Base-by-base conservation (phyloP, 2,888 invertebrate genomes). In the Lasius fuliginosus region DNA sequence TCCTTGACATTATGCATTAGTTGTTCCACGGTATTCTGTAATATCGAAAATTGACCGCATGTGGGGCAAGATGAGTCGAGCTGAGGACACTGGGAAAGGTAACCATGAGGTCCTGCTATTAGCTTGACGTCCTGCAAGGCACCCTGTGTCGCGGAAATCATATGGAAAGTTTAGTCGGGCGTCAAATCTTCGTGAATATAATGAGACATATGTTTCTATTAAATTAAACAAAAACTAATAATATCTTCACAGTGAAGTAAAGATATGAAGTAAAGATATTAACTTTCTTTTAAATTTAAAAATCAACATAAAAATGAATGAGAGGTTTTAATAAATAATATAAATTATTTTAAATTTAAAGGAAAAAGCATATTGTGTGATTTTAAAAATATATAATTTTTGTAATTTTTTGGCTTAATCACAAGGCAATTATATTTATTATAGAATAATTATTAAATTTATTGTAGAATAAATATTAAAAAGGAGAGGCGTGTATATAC, bases 61-160 rank as follows among this genome's bases (percentile, higher is more conserved):
- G 98, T 98, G 88, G 98, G 98, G 95, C 98, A 98, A 94, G 97
- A 97, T 92, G 98, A 97, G 95, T 98, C 98, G 95, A 98, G 96
- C 92, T 97, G 97, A 87, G 98, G 98, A 95, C 98, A 98, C 95
- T 98, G 98, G 92, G 97, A 96, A 93, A 98, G 96, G 95, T 98
- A 98, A 89, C 98, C 98, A 95, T 98, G 97, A 86, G 98, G 97
- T 92, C 98, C 98, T 93, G 97, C 97, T 94, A 98, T 97, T 95
- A 98, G 96, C 95, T 97, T 97, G 93, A 98, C 97, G 94, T 98
- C 98, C 96, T 98, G 98, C 95, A 98, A 96, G 91, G 97, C 97
- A 94, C 98, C 98, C 98, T 98, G 96, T 69, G 95, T 94, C 87
- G 76, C 89, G 67, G 89, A 83, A 90, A 92, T 85, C 83, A 82